These are phyloP conservation scores for Pherbina coryleti DNA, from an alignment of 2,888 invertebrate genomes.

Conservation along the genomic window DNA sequence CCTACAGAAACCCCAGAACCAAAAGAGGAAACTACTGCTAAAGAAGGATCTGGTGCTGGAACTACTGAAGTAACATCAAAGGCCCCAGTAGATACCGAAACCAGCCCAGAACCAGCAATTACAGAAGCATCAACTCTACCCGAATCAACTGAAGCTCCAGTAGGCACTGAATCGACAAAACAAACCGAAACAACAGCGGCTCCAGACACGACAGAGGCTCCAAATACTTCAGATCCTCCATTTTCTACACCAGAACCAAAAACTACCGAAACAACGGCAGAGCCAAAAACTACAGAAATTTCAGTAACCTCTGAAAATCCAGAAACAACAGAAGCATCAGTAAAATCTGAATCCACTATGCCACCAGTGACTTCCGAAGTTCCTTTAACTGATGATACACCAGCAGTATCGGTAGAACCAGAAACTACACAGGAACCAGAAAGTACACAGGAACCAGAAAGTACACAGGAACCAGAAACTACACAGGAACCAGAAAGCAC, in stretches of 20 bases:
- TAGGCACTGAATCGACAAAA: constrained; percentile 28
- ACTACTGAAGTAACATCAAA: background rate
- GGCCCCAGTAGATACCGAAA: background rate
- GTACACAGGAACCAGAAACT: constrained; percentile 11
- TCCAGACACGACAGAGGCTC: constrained; percentile 28
- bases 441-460: constrained; percentile 17
- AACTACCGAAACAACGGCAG: background rate
- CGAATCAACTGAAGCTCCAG: constrained; percentile 4
- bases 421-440: constrained; percentile 11
- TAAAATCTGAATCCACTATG: constrained; percentile 7
- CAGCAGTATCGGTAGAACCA: too few species aligned
- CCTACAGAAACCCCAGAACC: constrained; percentile 40
- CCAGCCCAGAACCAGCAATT: background rate
- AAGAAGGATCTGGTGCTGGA: background rate
- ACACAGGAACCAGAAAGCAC: background rate
- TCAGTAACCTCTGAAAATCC: background rate
- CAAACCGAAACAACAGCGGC: constrained; percentile 2
- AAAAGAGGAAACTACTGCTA: background rate
- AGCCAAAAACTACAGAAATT: background rate
- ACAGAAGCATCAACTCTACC: constrained; percentile 5
- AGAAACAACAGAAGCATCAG: constrained; percentile 1
- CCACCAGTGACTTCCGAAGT: constrained; percentile 21
- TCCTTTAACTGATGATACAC: too few species aligned
- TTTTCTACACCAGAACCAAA: background rate
- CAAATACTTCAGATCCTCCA: background rate